Base-by-base conservation (phyloP, 1,140 invertebrate genomes). In the Drosophila watanabei region DNA sequence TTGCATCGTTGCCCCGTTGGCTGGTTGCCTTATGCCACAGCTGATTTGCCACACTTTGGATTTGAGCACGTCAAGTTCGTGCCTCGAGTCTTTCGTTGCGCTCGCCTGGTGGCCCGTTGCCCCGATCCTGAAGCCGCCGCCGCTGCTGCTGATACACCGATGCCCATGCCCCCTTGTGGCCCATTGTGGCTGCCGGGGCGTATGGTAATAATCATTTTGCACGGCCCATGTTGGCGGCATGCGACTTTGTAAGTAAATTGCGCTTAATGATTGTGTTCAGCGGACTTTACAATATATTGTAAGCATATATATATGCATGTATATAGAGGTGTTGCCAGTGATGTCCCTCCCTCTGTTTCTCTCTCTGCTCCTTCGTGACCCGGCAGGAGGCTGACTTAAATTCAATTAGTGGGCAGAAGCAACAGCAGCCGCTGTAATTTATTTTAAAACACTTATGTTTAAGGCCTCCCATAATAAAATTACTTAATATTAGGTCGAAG, bases 61-160 rank as follows among this genome's bases (percentile, higher is more conserved):
- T 82, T 89, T 89, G 85, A 90, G 86, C 87, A 90, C 88, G 86
- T 89, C 86, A 89, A 91, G 86, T 90, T 90, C 86, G 87, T 90
- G 86, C 73, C 86, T 91, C 65, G 57, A 86, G 87, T 80, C 87
- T 91, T 90, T 90, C 82, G 87, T 78, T 90, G 48, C 86, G 86
- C 87, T 91, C 79, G 86, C 78, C 78, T 90, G 82, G 82, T 90
- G 69, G 80, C 73, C 87, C 64, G 62, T 70, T 88, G 84, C 73
- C 78, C 72, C 61, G 46, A 69, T 76, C 51, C 58, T 54, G 32
- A 33, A 24, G 32, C 32, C 24, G 51, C 43, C 18, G 39, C 58
- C 66, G 46, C 35, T 71, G 37, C 52, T 45, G 43, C 43, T 35
- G 32, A 41, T 58, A 58, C 54, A 37, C 49, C 49, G 20, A 73